phyloP scores from a whole-genome alignment of 2,113 vertebrate species.

The Piprites chloris region DNA sequence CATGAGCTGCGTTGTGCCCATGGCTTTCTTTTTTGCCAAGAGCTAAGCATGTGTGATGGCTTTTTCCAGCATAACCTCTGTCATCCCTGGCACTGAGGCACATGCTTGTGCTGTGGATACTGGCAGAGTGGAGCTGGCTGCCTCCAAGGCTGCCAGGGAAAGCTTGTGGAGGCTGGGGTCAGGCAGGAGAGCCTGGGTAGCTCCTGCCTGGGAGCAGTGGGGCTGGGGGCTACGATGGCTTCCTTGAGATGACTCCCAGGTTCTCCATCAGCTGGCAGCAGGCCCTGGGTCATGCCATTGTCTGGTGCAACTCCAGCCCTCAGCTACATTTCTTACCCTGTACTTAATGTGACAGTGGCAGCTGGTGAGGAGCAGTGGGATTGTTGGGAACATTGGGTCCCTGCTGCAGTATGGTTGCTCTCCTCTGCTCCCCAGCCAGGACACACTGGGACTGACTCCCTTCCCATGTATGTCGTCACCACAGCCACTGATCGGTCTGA shows the following conservation, averaged over 20 bases:
- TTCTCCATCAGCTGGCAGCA: neutral
- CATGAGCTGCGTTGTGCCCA: neutral
- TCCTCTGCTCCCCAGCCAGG: neutral
- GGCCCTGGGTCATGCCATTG: neutral
- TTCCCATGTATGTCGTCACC: neutral
- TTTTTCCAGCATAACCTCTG: neutral
- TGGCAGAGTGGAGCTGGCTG: neutral
- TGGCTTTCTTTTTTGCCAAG: neutral
- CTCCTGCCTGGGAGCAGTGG: neutral
- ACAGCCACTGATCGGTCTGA: neutral
- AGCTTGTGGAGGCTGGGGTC: neutral
- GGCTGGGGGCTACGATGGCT: neutral
- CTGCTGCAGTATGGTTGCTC: neutral
- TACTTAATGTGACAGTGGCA: neutral
- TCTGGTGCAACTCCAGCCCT: neutral
- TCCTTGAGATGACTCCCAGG: neutral
- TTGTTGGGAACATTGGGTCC: neutral
- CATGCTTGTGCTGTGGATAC: neutral
- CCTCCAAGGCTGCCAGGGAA: neutral
- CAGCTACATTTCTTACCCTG: fast-evolving
- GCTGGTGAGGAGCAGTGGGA: neutral
- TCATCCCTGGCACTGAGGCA: fast-evolving
- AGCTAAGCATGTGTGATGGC: neutral
- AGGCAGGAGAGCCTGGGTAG: neutral
- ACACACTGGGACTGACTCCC: neutral